Evolutionary conservation across 2,888 invertebrate genomes (phyloP), one percentile per base, ranked within the genome.

Genomic region (Chorisops tibialis): DNA sequence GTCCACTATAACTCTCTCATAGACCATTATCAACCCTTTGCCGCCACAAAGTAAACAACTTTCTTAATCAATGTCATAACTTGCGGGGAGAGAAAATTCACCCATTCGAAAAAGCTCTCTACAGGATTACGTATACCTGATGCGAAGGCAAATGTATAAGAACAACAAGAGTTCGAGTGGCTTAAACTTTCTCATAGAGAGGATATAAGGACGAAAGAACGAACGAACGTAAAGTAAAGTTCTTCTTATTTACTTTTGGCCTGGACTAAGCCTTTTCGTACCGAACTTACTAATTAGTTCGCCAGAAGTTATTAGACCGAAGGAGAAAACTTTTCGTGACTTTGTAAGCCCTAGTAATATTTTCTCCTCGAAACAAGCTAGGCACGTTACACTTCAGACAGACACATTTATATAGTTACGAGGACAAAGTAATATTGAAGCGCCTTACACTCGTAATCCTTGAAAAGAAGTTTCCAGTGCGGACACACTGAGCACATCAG

Each of bases 111-210:
- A 41, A 43, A 56, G 56, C 56, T 56, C 45, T 56, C 30, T 43
- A 56, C 56, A 56, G 56, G 56, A 56, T 56, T 56, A 56, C 43
- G 30, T 30, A n/a, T 54, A 56, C 56, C 56, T 56, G 56, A 56
- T 45, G 45, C 45, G 12, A 56, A 45, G 43, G 45, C 56, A 56
- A 56, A 56, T 56, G 30, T 43, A 30, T 14, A 50, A 16, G 43
- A 56, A 45, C 30, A 56, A 35, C 56, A 56, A 24, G 35, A 56
- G 45, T 56, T 56, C 45, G 43, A 56, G 56, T 56, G 45, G 56
- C 43, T 56, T 56, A 56, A 56, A 56, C 24, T 45, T 45, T 45
- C 43, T 24, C 45, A 21, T 30, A 56, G 22, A 30, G 35, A 43
- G 18, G 45, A 6, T 54, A 9, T 14, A 30, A 16, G 35, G 49